Conservation (phyloP, 2,888 invertebrate species). For the Trisateles emortualis region DNA sequence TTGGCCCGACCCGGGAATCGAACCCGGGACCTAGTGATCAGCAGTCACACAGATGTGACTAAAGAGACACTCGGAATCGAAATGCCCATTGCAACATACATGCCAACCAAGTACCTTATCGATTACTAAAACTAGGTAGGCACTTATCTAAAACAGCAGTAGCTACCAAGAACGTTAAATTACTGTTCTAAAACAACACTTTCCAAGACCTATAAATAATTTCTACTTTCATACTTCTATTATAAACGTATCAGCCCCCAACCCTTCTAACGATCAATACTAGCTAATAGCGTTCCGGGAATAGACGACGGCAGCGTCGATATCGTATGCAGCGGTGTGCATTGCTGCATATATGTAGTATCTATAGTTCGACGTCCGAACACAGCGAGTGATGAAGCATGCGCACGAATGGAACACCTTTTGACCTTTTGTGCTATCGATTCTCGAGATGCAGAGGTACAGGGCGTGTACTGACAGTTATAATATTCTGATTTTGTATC, state of each 20-base stretch:
- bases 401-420: slow-evolving; percentile 29
- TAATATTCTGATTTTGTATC: neutral
- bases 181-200: neutral
- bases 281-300: slow-evolving; percentile 15
- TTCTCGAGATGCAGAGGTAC: neutral
- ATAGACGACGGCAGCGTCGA: slow-evolving; percentile 20
- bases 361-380: slow-evolving; percentile 12
- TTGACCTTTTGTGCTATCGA: slow-evolving; percentile 22
- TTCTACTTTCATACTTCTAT: neutral
- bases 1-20: too few relatives aligned
- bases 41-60: too few relatives aligned
- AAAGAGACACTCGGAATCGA: too few relatives aligned
- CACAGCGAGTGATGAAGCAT: slow-evolving; percentile 38
- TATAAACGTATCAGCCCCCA: neutral
- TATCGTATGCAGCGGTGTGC: slow-evolving; percentile 41
- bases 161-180: neutral
- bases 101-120: too few relatives aligned
- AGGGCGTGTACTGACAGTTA: neutral
- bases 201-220: neutral
- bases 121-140: too few relatives aligned
- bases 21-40: too few relatives aligned
- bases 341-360: slow-evolving; percentile 26
- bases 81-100: too few relatives aligned
- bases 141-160: too few relatives aligned
- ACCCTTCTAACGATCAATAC: slow-evolving; percentile 13